Percentiles rank a stretch among this genome's conserved stretches.
Conservation (phyloP, 35 echinoderm and acorn worm species). For the Diadema setosum region DNA sequence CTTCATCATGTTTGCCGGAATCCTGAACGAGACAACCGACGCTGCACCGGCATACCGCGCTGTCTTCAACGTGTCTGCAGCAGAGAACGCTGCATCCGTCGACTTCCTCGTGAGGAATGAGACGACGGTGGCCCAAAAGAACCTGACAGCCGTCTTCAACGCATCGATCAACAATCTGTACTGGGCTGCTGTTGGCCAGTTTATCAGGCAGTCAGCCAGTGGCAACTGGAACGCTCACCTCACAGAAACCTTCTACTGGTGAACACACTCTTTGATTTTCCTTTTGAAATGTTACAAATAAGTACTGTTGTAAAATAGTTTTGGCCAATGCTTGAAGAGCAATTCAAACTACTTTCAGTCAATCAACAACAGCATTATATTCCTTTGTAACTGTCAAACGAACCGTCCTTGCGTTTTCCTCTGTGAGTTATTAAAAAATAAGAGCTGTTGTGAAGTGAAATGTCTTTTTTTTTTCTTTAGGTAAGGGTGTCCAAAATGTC, state of each 20-base stretch:
- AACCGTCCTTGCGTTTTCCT: too few relatives aligned
- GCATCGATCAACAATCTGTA: conserved; percentile 62
- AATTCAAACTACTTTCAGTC: too few relatives aligned
- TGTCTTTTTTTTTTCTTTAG: too few relatives aligned
- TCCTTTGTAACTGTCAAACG: too few relatives aligned
- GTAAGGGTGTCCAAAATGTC: too few relatives aligned
- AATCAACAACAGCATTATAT: too few relatives aligned
- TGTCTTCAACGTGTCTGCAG: conserved; percentile 71
- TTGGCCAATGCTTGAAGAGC: too few relatives aligned
- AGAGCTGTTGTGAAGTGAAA: too few relatives aligned
- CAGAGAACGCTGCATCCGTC: conserved; percentile 51
- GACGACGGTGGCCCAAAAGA: conserved; percentile 23
- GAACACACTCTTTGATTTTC: conserved; percentile 18
- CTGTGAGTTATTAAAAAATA: too few relatives aligned
- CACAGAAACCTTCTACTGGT: conserved; percentile 94
- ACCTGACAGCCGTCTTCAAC: conserved; percentile 83
- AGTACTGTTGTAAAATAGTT: too few relatives aligned
- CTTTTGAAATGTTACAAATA: too few relatives aligned
- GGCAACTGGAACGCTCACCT: conserved; percentile 62
- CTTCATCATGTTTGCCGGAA: conserved; percentile 71
- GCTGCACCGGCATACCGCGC: conserved; percentile 14
- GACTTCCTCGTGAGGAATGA: conserved; percentile 59
- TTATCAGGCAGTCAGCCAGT: conserved; percentile 20
- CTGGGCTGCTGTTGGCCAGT: conserved; percentile 53
- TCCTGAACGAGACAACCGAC: conserved; percentile 58